Base-by-base conservation (phyloP, 2,888 invertebrate species). In the Coelinius sp. region DNA sequence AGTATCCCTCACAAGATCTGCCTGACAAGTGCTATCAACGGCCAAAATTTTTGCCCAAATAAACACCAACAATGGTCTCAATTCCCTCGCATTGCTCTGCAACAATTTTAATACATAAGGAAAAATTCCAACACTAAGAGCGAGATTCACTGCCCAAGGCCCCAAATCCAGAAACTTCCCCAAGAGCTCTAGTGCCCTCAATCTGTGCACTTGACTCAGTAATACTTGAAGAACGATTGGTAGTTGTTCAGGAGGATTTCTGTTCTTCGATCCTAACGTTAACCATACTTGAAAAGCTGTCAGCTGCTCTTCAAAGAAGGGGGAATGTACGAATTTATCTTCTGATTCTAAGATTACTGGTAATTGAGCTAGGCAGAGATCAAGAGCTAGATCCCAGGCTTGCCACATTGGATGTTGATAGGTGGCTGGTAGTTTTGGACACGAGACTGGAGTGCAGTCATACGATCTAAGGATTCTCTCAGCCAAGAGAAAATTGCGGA, bases 41-140 rank as follows among this genome's bases (percentile, higher is more conserved):
- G 98, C 97, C 71, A 99, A 90, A 81, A 99, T 98, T 90, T 98
- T 98, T 17, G 99, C 98, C 99, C 99, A 99, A 80, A 99, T 98
- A 88, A 98, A 98, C 53, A 99, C 97, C 80, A 99, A 91, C 73
- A 97, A 91, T 6, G 97, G 95, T 71, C 98, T 91, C 79, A 99
- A 89, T 88, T 99, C 99, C 80, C 93, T 92, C 2, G 97, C 97
- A 76, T 95, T 95, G 81, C 97, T 97, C 89, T 99, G 99, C 81
- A 99, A 90, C 80, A 99, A 89, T 89, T 98, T 98, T 69, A 99
- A 91, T 81, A 99, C 98, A 88, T 99, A 99, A 0, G 99, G 99
- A 89, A 99, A 99, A 85, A 99, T 99, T 79, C 99, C 99, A 56
- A 99, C 99, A 68, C 95, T 95, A 24, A 99, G 91, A 67, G 98